A percentile compares a stretch with the other conserved stretches of the same genome.
These are phyloP conservation scores for Conopomorpha cramerella DNA, from an alignment of 1,140 invertebrate species.

Conservation along the genomic window DNA sequence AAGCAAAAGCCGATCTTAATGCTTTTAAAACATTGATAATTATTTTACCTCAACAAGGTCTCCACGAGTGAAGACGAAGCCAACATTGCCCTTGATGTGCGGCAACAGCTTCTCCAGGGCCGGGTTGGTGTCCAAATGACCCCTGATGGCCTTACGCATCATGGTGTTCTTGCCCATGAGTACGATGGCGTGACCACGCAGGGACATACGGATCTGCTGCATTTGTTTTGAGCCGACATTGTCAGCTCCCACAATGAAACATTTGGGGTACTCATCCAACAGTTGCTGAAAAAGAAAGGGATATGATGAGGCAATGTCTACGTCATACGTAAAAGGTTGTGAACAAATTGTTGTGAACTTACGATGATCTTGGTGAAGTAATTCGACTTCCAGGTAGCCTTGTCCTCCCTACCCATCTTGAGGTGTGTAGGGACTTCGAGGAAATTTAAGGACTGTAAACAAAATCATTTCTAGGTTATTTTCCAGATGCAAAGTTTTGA, in stretches of 20 bases:
- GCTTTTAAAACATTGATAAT: constrained; percentile 4
- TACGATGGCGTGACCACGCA: constrained; percentile 88
- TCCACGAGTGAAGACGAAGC: constrained; percentile 97
- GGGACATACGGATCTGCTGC: constrained; percentile 96
- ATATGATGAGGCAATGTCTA: too few species aligned
- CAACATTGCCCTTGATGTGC: constrained; percentile 97
- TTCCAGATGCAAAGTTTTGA: background rate
- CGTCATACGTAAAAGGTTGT: too few species aligned
- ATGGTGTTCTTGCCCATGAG: constrained; percentile 99
- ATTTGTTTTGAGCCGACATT: constrained; percentile 99
- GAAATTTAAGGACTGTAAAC: constrained; percentile 84
- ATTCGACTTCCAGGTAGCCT: constrained; percentile 96
- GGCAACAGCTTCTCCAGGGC: constrained; percentile 92
- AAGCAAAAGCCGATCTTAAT: too few species aligned
- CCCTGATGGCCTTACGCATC: constrained; percentile 99
- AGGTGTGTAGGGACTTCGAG: constrained; percentile 73
- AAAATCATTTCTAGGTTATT: constrained; percentile 10
- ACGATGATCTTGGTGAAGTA: constrained; percentile 97
- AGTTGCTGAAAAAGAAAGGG: constrained; percentile 75
- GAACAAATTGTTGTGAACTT: too few species aligned
- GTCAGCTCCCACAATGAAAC: constrained; percentile 98
- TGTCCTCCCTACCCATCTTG: constrained; percentile 99
- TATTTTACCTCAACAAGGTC: constrained; percentile 85
- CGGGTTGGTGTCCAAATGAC: constrained; percentile 94
- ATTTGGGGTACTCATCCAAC: constrained; percentile 97